Base-by-base conservation (phyloP, 2,888 invertebrate species). In the Tetheella fluctuosa region DNA sequence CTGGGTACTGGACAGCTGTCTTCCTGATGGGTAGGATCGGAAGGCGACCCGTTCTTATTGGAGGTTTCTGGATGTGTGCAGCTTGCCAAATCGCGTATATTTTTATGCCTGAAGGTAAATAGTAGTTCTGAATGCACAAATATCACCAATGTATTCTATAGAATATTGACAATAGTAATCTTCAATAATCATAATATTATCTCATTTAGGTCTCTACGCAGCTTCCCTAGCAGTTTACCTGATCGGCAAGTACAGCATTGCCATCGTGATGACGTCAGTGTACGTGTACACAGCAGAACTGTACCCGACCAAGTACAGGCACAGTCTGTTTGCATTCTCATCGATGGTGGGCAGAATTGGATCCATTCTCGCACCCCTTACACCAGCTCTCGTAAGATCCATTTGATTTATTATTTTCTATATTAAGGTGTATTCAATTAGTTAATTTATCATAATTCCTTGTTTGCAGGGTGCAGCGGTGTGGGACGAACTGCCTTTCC, bases 261-360 rank as follows among this genome's bases (percentile, higher is more conserved):
- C 95, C 0, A 89, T 93, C 67, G 94, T 94, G 10, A 94, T 94
- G 76, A 90, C 94, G 0, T 86, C 94, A 0, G 76, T 94, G 54
- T 95, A 95, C 77, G 89, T 95, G 61, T 94, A 94, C 73, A 94
- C 95, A 0, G 90, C 94, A 17, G 95, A 95, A 83, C 85, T 95
- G 75, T 95, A 95, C 76, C 95, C 95, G 2, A 95, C 95, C 1
- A 89, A 89, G 56, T 81, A 94, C 64, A 83, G 95, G 30, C 94
- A 95, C 74, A 94, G 94, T 15, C 81, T 95, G 63, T 93, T 95
- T 75, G 94, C 94, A 1, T 91, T 90, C 62, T 94, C 94, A 74
- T 95, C 95, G 15, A 95, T 95, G 92, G 89, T 94, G 60, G 95
- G 95, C n/a, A 86, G 95, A 54, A 86, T 94, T 52, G 95, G 95